Percentiles rank a stretch among this genome's conserved stretches.
Evolutionary conservation across 2,888 invertebrate species (phyloP).

Genomic region (Pristionchus entomophagus): DNA sequence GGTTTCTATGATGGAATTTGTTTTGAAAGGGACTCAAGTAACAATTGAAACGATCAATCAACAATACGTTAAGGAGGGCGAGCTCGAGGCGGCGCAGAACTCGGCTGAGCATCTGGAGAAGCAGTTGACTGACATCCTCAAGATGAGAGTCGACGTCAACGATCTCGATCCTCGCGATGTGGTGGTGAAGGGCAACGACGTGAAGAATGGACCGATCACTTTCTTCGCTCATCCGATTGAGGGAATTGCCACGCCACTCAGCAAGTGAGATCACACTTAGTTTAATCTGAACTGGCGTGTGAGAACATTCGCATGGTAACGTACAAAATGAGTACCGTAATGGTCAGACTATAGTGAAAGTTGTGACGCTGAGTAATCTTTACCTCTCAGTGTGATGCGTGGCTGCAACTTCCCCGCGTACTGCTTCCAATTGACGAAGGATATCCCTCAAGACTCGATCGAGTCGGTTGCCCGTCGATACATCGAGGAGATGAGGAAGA

Average conservation of each 20-base stretch:
- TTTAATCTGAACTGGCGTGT: too few species aligned
- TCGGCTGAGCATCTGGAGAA: slow-evolving; percentile 72
- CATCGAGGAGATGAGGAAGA: slow-evolving; percentile 83
- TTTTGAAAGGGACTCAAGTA: not conserved
- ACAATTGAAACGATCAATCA: not conserved
- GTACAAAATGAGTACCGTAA: too few species aligned
- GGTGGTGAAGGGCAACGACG: slow-evolving; percentile 72
- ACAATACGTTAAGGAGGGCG: slow-evolving; percentile 59
- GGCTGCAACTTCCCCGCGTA: slow-evolving; percentile 79
- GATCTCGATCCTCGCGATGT: slow-evolving; percentile 77
- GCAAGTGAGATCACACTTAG: slow-evolving; percentile 49
- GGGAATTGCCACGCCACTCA: slow-evolving; percentile 80
- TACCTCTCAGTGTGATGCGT: slow-evolving; percentile 82
- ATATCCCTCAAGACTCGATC: slow-evolving; percentile 73
- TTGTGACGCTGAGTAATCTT: too few species aligned
- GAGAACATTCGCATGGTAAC: too few species aligned
- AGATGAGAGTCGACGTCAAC: slow-evolving; percentile 78
- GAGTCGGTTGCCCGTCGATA: slow-evolving; percentile 72
- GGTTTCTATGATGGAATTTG: too few species aligned
- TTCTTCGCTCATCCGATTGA: slow-evolving; percentile 89
- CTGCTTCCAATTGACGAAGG: slow-evolving; percentile 74
- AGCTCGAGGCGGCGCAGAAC: slow-evolving; percentile 71
- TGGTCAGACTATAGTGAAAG: too few species aligned
- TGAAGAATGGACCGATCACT: slow-evolving; percentile 69
- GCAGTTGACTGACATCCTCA: slow-evolving; percentile 76